phyloP scores from a whole-genome alignment of 2,888 invertebrate species.

The Ornithoptera alexandrae region DNA sequence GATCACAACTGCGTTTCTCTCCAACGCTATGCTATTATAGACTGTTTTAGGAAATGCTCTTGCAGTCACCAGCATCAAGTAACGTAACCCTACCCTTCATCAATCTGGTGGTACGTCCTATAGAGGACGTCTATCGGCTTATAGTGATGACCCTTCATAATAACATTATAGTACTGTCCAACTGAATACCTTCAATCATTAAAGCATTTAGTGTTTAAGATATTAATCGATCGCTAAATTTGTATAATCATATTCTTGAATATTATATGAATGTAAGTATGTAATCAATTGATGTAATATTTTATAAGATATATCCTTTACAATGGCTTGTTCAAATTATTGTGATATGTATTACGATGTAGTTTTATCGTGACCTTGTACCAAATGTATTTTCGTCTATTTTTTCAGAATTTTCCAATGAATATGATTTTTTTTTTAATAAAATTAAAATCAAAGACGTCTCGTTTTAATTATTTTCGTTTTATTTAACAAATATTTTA shows the following conservation, averaged over 20 bases:
- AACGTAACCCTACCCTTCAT: too few relatives aligned
- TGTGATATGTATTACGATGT: constrained; percentile 26
- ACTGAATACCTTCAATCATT: not conserved
- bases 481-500: constrained; percentile 27
- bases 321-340: constrained; percentile 22
- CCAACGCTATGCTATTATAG: too few relatives aligned
- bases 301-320: constrained; percentile 25
- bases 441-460: constrained; percentile 21
- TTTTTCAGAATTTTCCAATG: constrained; percentile 25
- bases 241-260: constrained; percentile 16
- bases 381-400: constrained; percentile 29
- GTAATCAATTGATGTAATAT: constrained; percentile 26
- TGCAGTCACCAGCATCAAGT: too few relatives aligned
- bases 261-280: constrained; percentile 24
- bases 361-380: constrained; percentile 18
- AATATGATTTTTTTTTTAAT: constrained; percentile 19
- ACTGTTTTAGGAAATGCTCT: too few relatives aligned
- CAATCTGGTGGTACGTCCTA: too few relatives aligned
- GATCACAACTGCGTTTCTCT: too few relatives aligned
- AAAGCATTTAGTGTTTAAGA: constrained; percentile 15
- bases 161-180: not conserved
- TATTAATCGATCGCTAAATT: not conserved
- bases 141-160: not conserved
- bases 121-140: too few relatives aligned
- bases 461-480: constrained; percentile 19